Evolutionary conservation across 2,888 invertebrate species (phyloP).

Genomic region (Erebia palarica): DNA sequence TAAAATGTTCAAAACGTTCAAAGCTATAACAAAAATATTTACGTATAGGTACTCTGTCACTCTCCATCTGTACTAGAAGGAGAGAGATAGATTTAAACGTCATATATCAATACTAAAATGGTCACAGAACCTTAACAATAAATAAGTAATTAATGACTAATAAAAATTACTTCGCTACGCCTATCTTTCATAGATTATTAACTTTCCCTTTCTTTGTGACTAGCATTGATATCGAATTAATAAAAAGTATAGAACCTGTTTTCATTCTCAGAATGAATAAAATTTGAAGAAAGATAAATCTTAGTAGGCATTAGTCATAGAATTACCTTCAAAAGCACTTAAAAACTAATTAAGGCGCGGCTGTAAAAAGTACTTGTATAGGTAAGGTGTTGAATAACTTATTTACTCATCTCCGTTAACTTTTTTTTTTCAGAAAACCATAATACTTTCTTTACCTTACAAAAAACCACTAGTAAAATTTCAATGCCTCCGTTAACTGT

Average conservation of each 20-base stretch:
- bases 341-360: neutral
- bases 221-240: conserved; percentile 18
- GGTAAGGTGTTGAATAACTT: neutral
- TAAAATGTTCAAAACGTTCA: no score
- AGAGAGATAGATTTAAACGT: no score
- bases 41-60: no score
- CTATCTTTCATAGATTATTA: neutral
- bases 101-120: no score
- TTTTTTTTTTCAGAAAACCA: no score
- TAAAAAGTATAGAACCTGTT: conserved; percentile 4
- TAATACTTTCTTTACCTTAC: no score
- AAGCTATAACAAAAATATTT: no score
- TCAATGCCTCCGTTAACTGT: no score
- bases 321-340: conserved; percentile 10
- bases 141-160: no score
- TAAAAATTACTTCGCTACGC: neutral
- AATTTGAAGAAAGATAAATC: neutral
- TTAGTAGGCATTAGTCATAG: neutral
- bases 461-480: no score
- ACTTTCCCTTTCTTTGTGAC: conserved; percentile 19
- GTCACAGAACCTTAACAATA: no score
- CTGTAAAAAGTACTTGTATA: conserved; percentile 2
- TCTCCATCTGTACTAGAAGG: no score
- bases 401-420: neutral
- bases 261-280: conserved; percentile 8